A percentile compares a stretch with the other conserved stretches of the same genome.
These are phyloP conservation scores for Amorpha juglandis DNA, from an alignment of 2,888 invertebrate species.

Conservation along the genomic window DNA sequence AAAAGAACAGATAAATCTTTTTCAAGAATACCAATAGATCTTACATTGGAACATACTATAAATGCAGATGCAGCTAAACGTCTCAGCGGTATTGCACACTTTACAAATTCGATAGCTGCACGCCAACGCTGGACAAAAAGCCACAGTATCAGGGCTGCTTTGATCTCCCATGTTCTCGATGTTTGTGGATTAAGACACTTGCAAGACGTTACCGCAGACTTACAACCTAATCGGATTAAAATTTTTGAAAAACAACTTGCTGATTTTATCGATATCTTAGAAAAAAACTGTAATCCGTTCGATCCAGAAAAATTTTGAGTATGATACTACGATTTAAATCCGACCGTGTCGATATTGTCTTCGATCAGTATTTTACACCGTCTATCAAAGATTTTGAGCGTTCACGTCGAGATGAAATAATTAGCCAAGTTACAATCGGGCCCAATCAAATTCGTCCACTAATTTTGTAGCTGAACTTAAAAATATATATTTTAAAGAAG, in stretches of 20 bases:
- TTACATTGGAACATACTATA: constrained; percentile 35
- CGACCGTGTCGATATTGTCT: constrained; percentile 30
- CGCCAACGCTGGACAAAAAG: constrained; percentile 31
- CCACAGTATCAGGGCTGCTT: constrained; percentile 29
- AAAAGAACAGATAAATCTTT: constrained; percentile 33
- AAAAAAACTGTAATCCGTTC: no score
- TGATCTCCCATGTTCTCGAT: constrained; percentile 24
- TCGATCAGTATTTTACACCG: constrained; percentile 27
- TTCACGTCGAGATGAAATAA: constrained; percentile 31
- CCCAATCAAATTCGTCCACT: no score
- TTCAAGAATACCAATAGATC: constrained; percentile 33
- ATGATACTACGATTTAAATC: constrained; percentile 28
- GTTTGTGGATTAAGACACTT: no score
- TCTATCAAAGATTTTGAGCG: constrained; percentile 34
- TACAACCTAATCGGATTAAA: no score
- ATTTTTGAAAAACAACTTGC: no score
- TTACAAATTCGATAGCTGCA: constrained; percentile 33
- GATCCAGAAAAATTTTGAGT: no score
- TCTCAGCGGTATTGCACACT: constrained; percentile 30
- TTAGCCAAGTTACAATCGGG: no score
- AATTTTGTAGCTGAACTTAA: no score
- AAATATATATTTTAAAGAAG: no score
- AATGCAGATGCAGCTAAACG: constrained; percentile 34
- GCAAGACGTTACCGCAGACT: no score
- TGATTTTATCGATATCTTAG: no score